phyloP scores from a whole-genome alignment of 2,113 vertebrate genomes.

The Camelus dromedarius region DNA sequence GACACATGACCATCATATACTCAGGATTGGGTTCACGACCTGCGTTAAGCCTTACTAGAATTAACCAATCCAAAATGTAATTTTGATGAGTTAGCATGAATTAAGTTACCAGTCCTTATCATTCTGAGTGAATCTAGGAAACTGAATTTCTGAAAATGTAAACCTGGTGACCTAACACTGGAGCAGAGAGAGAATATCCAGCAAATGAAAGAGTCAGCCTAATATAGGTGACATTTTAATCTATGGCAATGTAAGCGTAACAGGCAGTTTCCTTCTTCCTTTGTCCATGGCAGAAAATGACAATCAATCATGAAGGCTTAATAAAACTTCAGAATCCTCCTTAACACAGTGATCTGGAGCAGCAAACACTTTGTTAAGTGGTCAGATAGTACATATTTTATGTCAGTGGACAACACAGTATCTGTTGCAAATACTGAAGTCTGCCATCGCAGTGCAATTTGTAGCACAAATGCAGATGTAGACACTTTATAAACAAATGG shows the following conservation, averaged over 20 bases:
- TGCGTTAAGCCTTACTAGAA: not conserved
- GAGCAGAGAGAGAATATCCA: not conserved
- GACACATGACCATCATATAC: not conserved
- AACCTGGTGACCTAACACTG: not conserved
- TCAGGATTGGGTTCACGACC: not conserved
- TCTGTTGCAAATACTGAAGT: not conserved
- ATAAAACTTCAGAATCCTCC: constrained; percentile 17
- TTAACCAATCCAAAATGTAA: not conserved
- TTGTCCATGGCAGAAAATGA: not conserved
- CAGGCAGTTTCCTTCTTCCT: not conserved
- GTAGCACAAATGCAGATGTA: not conserved
- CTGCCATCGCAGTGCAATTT: not conserved
- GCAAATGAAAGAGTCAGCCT: constrained; percentile 1
- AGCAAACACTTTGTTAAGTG: not conserved
- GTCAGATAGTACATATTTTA: not conserved
- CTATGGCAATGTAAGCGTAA: not conserved
- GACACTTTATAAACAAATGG: not conserved
- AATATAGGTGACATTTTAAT: constrained; percentile 36
- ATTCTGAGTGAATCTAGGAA: constrained; percentile 17
- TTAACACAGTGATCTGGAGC: not conserved
- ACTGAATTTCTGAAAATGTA: constrained; percentile 12
- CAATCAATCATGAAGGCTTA: not conserved
- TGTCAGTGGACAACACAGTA: not conserved
- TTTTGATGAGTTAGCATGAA: not conserved
- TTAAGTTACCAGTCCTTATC: not conserved